Evolutionary conservation across 1,140 invertebrate species (phyloP).

Genomic region (Drosophila carrolli): DNA sequence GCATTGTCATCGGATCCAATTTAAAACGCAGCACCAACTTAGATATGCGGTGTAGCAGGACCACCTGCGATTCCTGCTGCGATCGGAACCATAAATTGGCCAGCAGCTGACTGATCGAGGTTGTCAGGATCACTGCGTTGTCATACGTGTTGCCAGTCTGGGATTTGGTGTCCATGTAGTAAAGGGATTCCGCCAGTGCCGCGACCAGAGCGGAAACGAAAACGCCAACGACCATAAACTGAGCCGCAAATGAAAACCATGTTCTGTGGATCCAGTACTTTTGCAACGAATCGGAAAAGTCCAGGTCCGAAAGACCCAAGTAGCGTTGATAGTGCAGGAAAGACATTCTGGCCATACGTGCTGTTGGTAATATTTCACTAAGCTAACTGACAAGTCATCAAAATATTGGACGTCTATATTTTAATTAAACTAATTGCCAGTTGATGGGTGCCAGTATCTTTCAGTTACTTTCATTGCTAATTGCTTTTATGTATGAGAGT

Average conservation of each 20-base stretch:
- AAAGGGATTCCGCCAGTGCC: slow-evolving; percentile 16
- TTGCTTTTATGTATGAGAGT: background rate
- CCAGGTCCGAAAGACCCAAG: slow-evolving; percentile 43
- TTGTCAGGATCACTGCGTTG: slow-evolving; percentile 39
- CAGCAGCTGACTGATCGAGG: slow-evolving; percentile 32
- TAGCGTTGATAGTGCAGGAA: slow-evolving; percentile 56
- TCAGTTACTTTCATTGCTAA: background rate
- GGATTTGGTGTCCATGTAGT: slow-evolving; percentile 34
- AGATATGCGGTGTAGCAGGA: slow-evolving; percentile 24
- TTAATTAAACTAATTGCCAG: slow-evolving; percentile 16
- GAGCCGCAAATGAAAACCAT: slow-evolving; percentile 8
- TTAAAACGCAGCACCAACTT: slow-evolving; percentile 1
- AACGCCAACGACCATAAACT: slow-evolving; percentile 4
- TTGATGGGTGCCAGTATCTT: background rate
- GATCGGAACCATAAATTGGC: slow-evolving; percentile 49
- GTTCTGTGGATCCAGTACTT: slow-evolving; percentile 24
- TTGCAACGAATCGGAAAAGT: background rate
- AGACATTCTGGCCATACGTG: slow-evolving; percentile 2
- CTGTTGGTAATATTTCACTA: background rate
- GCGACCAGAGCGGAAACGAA: slow-evolving; percentile 13
- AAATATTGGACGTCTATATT: background rate
- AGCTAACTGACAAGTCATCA: background rate
- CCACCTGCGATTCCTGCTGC: slow-evolving; percentile 30
- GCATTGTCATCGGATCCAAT: slow-evolving; percentile 1
- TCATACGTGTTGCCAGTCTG: slow-evolving; percentile 41